Conservation (phyloP, 2,888 invertebrate genomes). For the Hoplodrina blanda region DNA sequence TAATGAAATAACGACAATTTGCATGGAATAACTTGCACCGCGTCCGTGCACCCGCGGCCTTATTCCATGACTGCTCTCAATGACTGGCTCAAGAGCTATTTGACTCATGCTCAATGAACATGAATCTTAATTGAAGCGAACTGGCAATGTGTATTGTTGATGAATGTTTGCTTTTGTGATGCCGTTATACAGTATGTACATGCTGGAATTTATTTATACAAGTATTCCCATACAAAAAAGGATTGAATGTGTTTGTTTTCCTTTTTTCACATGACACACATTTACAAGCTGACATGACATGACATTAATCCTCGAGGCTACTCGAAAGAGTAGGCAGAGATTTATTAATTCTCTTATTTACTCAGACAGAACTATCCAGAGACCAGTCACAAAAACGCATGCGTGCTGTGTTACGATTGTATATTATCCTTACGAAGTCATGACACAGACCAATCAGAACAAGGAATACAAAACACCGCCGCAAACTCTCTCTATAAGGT, state of each 20-base stretch:
- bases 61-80: constrained; percentile 78
- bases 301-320: constrained; percentile 22
- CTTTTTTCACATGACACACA: constrained; percentile 50
- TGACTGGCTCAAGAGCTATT: constrained; percentile 74
- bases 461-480: background rate
- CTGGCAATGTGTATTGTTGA: constrained; percentile 74
- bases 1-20: constrained; percentile 85
- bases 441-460: background rate
- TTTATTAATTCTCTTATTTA: constrained; percentile 16
- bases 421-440: background rate
- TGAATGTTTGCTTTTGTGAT: constrained; percentile 63
- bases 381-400: constrained; percentile 2
- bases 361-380: constrained; percentile 3
- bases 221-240: constrained; percentile 45
- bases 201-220: constrained; percentile 46
- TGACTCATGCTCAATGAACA: constrained; percentile 88
- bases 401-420: background rate
- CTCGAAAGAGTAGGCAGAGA: constrained; percentile 27
- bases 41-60: constrained; percentile 57
- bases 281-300: constrained; percentile 31
- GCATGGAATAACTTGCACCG: constrained; percentile 70
- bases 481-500: background rate
- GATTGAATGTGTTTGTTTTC: constrained; percentile 41
- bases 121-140: constrained; percentile 85
- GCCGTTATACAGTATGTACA: constrained; percentile 51